Base-by-base conservation (phyloP, 2,797 vertebrate genomes). In the Morelia viridis region DNA sequence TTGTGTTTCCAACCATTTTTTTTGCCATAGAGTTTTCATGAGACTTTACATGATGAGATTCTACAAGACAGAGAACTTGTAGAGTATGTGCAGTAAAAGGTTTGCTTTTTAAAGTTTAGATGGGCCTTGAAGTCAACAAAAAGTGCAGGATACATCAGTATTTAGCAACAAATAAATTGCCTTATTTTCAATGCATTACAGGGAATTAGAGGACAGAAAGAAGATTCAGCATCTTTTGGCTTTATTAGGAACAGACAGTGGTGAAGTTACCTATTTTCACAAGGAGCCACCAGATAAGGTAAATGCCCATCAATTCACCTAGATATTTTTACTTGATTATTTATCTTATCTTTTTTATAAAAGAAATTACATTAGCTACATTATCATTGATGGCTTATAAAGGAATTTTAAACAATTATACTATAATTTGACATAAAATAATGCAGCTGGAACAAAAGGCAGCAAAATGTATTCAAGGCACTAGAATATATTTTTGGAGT, bases 181-280 rank as follows among this genome's bases (percentile, higher is more conserved):
- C 0, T 94, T 61, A 19, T 26, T 96, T 93, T 57, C 0, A 94
- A 95, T 95, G 87, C 90, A 96, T 95, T 96, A 1, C 95, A 99
- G 99, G 96, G 99, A 99, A 93, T 26, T 99, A 92, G 98, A 99
- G 92, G 99, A 99, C 96, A 98, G 98, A 94, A 99, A 98, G 94
- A 99, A 98, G 96, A 99, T 99, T 95, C 99, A 99, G 17, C 98
- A 98, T 90, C 99, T 99, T 90, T 97, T 99, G 92, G 95, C 98
- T 80, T 97, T 99, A 89, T 97, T 99, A 85, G 98, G 98, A 94
- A 97, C 98, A 90, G 98, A 98, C 89, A 93, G 93, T 61, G 98
- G 98, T 94, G 98, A 99, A 96, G 97, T 99, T 91, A 99, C 99
- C 0, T 99, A 99, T 97, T 99, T 99, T 96, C 97, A 98, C 94